Percentiles rank a stretch among this genome's conserved stretches.
Conservation (phyloP, 1,140 invertebrate species). For the Uloborus diversus region DNA sequence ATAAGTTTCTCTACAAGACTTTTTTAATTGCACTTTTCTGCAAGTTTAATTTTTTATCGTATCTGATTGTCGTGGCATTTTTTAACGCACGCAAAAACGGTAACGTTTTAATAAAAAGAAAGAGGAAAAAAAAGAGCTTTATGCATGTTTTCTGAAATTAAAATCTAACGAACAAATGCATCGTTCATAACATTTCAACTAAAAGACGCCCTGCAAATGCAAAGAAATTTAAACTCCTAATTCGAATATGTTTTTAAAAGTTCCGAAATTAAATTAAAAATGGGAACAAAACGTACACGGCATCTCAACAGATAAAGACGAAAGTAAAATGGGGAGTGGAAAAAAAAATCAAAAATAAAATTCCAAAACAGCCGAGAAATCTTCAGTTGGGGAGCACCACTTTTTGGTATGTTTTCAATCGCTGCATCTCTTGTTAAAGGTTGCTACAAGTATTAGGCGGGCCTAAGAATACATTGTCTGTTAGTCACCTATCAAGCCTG, state of each 20-base stretch:
- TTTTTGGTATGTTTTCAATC: constrained; percentile 53
- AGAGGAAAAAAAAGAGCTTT: too few species aligned
- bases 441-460: constrained; percentile 51
- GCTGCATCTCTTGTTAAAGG: constrained; percentile 29
- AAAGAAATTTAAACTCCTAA: constrained; percentile 14
- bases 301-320: background rate
- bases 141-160: too few species aligned
- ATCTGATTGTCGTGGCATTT: too few species aligned
- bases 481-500: constrained; percentile 45
- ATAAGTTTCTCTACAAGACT: too few species aligned
- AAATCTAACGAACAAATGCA: too few species aligned
- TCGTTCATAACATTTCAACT: constrained; percentile 31
- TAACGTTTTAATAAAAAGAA: too few species aligned
- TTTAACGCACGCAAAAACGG: too few species aligned
- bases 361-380: constrained; percentile 19
- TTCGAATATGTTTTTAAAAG: constrained; percentile 22
- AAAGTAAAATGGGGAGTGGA: constrained; percentile 25
- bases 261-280: constrained; percentile 33
- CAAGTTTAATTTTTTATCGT: too few species aligned
- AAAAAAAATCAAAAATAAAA: constrained; percentile 31
- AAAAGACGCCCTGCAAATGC: constrained; percentile 24
- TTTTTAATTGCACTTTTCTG: too few species aligned
- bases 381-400: constrained; percentile 7
- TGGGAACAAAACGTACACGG: background rate
- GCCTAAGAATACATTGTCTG: constrained; percentile 34